These are phyloP conservation scores for Eurois occulta DNA, from an alignment of 2,888 invertebrate genomes.

Conservation along the genomic window DNA sequence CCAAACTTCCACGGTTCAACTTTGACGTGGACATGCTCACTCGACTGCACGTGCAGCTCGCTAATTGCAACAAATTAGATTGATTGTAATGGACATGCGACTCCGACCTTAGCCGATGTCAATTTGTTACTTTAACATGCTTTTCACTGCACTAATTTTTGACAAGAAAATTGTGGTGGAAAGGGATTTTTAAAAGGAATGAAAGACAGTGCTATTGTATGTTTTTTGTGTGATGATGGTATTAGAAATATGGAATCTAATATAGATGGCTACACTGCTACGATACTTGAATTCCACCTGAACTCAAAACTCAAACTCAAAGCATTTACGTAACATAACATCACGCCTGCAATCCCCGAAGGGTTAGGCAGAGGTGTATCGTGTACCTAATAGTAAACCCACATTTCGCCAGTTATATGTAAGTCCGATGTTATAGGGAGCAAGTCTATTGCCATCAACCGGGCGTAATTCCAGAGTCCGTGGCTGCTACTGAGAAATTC, in stretches of 20 bases:
- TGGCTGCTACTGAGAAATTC: too few species aligned
- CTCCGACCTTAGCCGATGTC: slow-evolving; percentile 59
- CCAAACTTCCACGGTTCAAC: slow-evolving; percentile 77
- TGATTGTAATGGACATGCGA: slow-evolving; percentile 82
- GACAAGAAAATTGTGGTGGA: slow-evolving; percentile 50
- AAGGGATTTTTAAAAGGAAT: neutral
- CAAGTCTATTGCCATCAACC: too few species aligned
- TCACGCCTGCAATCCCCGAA: too few species aligned
- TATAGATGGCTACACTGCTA: neutral
- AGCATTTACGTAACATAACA: too few species aligned
- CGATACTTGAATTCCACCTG: neutral
- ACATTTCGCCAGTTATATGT: too few species aligned
- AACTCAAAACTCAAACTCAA: neutral
- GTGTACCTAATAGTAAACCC: too few species aligned
- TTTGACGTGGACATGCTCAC: slow-evolving; percentile 70
- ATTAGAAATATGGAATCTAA: neutral
- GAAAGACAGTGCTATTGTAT: neutral
- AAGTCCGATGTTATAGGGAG: too few species aligned
- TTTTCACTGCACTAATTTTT: slow-evolving; percentile 54
- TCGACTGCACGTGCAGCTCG: slow-evolving; percentile 65
- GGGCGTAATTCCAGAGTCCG: too few species aligned
- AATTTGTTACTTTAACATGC: slow-evolving; percentile 26
- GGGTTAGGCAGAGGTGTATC: too few species aligned
- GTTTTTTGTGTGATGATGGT: neutral
- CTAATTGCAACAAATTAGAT: slow-evolving; percentile 85